Conservation (phyloP, 1,140 invertebrate species). For the Zophobas morio region DNA sequence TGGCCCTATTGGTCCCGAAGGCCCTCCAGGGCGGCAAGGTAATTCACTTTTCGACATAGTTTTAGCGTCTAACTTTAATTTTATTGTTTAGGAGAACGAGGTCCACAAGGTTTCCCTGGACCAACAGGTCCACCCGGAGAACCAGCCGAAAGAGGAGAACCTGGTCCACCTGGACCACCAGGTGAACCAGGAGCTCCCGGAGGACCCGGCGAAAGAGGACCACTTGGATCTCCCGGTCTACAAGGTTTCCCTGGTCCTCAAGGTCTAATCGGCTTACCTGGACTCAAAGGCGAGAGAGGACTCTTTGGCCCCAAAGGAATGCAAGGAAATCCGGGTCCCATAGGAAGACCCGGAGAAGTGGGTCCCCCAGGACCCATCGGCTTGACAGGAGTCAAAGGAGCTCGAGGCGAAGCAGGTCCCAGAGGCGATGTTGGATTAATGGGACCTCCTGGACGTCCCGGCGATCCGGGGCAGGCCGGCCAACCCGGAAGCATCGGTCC, state of each 20-base stretch:
- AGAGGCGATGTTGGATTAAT: conserved; percentile 83
- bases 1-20: conserved; percentile 77
- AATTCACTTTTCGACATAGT: neutral
- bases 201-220: conserved; percentile 78
- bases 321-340: conserved; percentile 75
- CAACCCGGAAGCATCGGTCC: conserved; percentile 76
- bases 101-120: conserved; percentile 78
- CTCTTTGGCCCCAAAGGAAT: conserved; percentile 78
- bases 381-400: conserved; percentile 80
- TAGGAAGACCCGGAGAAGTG: conserved; percentile 72
- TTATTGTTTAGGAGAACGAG: conserved; percentile 71
- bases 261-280: conserved; percentile 78
- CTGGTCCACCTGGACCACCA: conserved; percentile 79
- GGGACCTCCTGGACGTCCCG: conserved; percentile 80
- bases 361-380: conserved; percentile 78
- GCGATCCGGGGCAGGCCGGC: conserved; percentile 78
- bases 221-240: conserved; percentile 72
- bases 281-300: conserved; percentile 82
- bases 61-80: neutral
- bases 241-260: conserved; percentile 78
- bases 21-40: conserved; percentile 76
- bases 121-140: conserved; percentile 82
- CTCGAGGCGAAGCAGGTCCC: conserved; percentile 80
- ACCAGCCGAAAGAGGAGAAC: conserved; percentile 81
- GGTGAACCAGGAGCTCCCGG: conserved; percentile 83